Evolutionary conservation across 1,140 invertebrate genomes (phyloP), one percentile per base, ranked within the genome.

Genomic region (Drosophila pseudoananassae): DNA sequence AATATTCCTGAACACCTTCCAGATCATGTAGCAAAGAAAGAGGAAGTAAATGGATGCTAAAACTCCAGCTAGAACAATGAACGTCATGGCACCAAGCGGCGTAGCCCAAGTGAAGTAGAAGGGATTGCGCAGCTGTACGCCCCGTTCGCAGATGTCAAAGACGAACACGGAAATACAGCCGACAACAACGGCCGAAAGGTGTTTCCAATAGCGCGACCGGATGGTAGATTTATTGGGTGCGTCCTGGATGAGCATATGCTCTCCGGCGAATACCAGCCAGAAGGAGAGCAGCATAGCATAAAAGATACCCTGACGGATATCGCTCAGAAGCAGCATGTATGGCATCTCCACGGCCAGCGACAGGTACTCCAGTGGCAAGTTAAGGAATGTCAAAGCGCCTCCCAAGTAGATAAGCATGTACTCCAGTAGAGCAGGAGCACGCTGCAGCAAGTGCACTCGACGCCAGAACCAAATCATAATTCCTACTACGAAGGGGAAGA

Each of bases 91-190:
- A n/a, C 98, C 98, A 50, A 96, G 87, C 79, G 96, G 95, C 8
- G 97, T 98, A 0, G 97, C 96, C 99, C 99, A 99, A 83, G 99
- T 98, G 4, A 97, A 98, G 91, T 98, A 99, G 92, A 99, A 99
- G 15, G 99, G 98, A 93, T 99, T 99, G 20, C 95, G 93, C 31
- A 99, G 92, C 93, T 99, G 98, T 0, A 98, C 95, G 6, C 99
- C 99, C 61, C 98, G 94, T 93, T 99, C 98, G 91, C 98, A 99
- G 93, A 99, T 95, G 89, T 99, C 99, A 92, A 99, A 99, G 15
- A 99, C 94, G 69, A 99, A 97, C 14, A 99, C 92, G 10, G 97
- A 98, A 0, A 97, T 90, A 90, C 98, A 99, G 10, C 98, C 98
- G 65, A 97, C 95, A 0, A 95, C 95, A 17, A 99, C 98, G 20